Base-by-base conservation (phyloP, 2,888 invertebrate species). In the Calliscelio sp. region DNA sequence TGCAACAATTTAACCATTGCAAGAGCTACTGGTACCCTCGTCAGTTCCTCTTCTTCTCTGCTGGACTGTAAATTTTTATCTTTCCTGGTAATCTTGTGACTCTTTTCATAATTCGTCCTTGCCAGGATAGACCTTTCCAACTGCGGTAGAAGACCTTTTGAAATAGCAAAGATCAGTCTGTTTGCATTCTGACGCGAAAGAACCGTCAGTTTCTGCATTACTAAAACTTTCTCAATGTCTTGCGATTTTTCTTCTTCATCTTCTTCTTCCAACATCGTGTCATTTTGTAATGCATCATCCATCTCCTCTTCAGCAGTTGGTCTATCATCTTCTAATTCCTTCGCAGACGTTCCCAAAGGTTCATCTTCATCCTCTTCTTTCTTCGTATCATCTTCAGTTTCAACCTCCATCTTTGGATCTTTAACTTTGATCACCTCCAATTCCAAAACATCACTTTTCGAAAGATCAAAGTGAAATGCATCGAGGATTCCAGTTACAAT, bases 1-100 rank as follows among this genome's bases (percentile, higher is more conserved):
- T 98, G 97, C 86, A 99, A 93, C 20, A 99, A 93, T 92, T 99
- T 99, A 0, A 99, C 97, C 71, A 98, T 95, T 0, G 99, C 98
- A 71, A 99, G 93, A 0, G 98, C 98, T 80, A 99, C 96, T 0
- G 99, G 99, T 7, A 99, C 97, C 59, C 98, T 94, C 85, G 97
- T 94, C 88, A 98, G 96, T 90, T 99, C 98, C 85, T 98, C 97
- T 89, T 97, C 96, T 91, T 99, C 98, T n/a, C 96, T 95, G 88
- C 96, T 96, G 59, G 66, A 78, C 10, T 53, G n/a, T 0, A 66
- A 1, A 8, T 94, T 93, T 22, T 95, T 95, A 35, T 94, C 95
- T 73, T 95, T 96, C 1, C 96, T 95, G 90, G 97, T 97, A 0
- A 96, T 93, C 90, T 97, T 97, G 91, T 98, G 97, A 11, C 96